Conservation (phyloP, 2,797 vertebrate species). For the Peromyscus aztecus region DNA sequence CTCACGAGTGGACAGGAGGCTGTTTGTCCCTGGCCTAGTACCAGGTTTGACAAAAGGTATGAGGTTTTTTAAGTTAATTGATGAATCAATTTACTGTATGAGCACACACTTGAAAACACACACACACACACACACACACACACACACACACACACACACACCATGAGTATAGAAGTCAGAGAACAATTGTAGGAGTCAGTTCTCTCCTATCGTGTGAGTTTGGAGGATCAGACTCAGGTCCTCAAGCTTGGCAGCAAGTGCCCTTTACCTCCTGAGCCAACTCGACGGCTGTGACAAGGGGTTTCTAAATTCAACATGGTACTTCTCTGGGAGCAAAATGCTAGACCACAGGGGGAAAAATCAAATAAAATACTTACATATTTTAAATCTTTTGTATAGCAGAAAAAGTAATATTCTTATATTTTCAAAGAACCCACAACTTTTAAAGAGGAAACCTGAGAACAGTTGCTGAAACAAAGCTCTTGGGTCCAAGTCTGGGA, state of each 20-base stretch:
- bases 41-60: background rate
- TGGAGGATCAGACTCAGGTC: background rate
- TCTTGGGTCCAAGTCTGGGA: background rate
- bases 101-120: background rate
- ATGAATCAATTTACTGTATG: background rate
- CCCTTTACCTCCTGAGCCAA: background rate
- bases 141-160: background rate
- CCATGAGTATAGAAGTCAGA: background rate
- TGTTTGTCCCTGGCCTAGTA: background rate
- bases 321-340: background rate
- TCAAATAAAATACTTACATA: background rate
- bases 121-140: background rate
- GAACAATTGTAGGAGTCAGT: background rate
- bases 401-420: constrained; percentile 31
- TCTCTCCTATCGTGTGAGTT: background rate
- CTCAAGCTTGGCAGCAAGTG: background rate
- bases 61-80: background rate
- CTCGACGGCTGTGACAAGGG: background rate
- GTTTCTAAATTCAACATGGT: background rate
- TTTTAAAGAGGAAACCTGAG: constrained; percentile 38
- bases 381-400: background rate
- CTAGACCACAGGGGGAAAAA: background rate
- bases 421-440: constrained; percentile 49
- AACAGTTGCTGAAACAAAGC: background rate
- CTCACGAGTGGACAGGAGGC: background rate